Base-by-base conservation (phyloP, 1,140 invertebrate genomes). In the Sycophaga agraensis region DNA sequence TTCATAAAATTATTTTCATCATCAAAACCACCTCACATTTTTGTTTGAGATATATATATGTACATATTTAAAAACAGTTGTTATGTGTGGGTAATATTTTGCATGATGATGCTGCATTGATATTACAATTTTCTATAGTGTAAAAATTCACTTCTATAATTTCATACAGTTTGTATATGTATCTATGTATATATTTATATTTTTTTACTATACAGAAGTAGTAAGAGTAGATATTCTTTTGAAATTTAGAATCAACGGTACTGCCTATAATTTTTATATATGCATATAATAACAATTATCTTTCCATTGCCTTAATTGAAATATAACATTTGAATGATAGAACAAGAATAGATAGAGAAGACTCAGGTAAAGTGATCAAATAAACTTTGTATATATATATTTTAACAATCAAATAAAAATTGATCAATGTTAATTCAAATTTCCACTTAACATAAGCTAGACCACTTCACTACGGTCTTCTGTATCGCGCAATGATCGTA, bases 291-390 rank as follows among this genome's bases (percentile, higher is more conserved):
- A 50, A 40, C 4, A n/a, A 58, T 40, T 28, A 31, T 40, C 26
- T 51, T 40, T 31, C 31, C 17, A 11, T 26, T 37, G 49, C 45
- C 19, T 49, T 45, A 60, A 60, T 6, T 4, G 4, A 31, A 45
- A 53, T 53, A 53, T 60, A 59, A 59, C 51, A 59, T 59, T 59
- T 43, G 26, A 50, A 58, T 51, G 48, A 43, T 59, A 24, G 51
- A 51, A 48, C 48, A 59, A 59, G n/a, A n/a, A 24, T 37, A 45
- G 14, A 51, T 43, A 59, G 57, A 51, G 17, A 24, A 59, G 48
- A 59, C 43, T 21, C 28, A 37, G 42, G 43, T 31, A 57, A 57
- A 46, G 55, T 48, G 14, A 37, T n/a, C 8, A 51, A 17, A 43
- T 48, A 21, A n/a, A n/a, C n/a, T n/a, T n/a, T n/a, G n/a, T n/a